Evolutionary conservation across 2,797 vertebrate genomes (phyloP), one percentile per base, ranked within the genome.

Genomic region (Peromyscus melanophrys): DNA sequence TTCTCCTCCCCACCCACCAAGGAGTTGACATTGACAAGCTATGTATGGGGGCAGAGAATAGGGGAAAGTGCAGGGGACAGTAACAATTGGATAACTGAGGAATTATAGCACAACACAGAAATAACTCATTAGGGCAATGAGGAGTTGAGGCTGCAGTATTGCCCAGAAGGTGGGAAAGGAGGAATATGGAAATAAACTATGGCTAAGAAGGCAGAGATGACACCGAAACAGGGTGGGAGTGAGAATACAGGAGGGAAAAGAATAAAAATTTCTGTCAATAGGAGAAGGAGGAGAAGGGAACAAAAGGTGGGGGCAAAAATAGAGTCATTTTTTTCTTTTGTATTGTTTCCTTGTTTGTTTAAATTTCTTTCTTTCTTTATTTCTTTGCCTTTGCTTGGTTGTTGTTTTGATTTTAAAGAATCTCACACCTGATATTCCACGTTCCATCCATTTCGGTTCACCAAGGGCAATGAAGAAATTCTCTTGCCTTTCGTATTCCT

Each of bases 401-500:
- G 55, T 83, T 88, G 49, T 73, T 77, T 85, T 96, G 97, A 98
- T 98, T 98, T 98, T 96, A 97, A 99, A 98, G 98, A 98, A 98
- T 99, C 99, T 99, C 99, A 99, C 99, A 99, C 99, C 99, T 99
- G 99, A 99, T 99, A 99, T 99, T 99, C 99, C 99, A 99, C 99
- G 99, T 99, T 99, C 99, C 99, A 99, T 99, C 99, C 99, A 99
- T 98, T 99, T 99, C 97, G 99, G 99, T 98, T 99, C 99, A 98
- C 99, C 99, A 99, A 99, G 99, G 99, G 99, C 99, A 99, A 99
- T 99, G 99, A 99, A 99, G 99, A 99, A 99, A 99, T 99, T 99
- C 99, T 99, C 99, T 99, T 99, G 99, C 99, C 99, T 99, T 99
- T 99, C 99, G 98, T 99, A 99, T 98, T 99, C 99, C 99, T 99